Evolutionary conservation across 2,888 invertebrate genomes (phyloP).

Genomic region (Oasisia sp.): DNA sequence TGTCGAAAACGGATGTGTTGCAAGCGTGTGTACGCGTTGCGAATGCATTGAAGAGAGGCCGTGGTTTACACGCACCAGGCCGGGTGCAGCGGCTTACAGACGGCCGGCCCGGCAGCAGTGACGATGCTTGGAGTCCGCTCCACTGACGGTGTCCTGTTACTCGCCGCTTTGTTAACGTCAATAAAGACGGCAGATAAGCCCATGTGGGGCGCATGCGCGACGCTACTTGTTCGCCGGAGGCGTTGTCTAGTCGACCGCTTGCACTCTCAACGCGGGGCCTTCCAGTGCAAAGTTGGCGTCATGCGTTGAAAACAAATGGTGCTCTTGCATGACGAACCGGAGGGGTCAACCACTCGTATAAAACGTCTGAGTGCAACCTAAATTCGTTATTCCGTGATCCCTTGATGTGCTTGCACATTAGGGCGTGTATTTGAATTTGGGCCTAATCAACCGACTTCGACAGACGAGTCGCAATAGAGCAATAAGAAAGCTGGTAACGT

Average conservation of each 20-base stretch:
- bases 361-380: neutral
- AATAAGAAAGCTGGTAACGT: neutral
- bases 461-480: neutral
- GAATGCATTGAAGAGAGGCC: neutral
- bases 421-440: neutral
- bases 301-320: neutral
- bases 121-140: neutral
- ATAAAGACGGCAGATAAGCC: slow-evolving; percentile 4
- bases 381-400: neutral
- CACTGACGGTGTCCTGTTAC: neutral
- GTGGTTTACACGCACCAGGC: neutral
- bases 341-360: neutral
- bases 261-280: neutral
- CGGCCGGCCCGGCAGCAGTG: neutral
- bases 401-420: neutral
- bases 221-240: neutral
- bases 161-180: neutral
- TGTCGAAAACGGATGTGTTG: neutral
- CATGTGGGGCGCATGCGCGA: slow-evolving; percentile 12
- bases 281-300: neutral
- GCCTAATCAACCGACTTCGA: neutral
- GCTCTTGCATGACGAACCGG: neutral
- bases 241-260: neutral
- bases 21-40: neutral
- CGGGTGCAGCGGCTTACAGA: neutral